Conservation (phyloP, 2,888 invertebrate species). For the Xestia rhomboidea region DNA sequence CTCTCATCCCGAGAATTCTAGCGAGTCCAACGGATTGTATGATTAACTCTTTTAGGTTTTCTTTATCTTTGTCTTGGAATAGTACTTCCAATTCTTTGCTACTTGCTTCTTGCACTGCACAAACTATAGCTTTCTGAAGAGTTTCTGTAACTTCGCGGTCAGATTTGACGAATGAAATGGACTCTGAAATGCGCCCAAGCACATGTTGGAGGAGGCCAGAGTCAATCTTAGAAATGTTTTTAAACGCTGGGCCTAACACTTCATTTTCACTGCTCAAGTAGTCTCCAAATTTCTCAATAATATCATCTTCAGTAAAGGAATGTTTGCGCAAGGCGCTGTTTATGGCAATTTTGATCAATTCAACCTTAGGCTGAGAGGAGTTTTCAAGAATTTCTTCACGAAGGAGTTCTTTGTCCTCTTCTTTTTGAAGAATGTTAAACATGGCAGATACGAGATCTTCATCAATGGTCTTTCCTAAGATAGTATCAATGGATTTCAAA, state of each 20-base stretch:
- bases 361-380: constrained; percentile 91
- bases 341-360: constrained; percentile 91
- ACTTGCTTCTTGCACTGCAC: constrained; percentile 92
- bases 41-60: constrained; percentile 87
- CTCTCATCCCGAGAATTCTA: constrained; percentile 92
- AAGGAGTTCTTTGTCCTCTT: constrained; percentile 87
- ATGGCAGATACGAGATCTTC: constrained; percentile 87
- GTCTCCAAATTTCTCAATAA: constrained; percentile 92
- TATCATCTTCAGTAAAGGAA: constrained; percentile 89
- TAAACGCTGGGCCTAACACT: constrained; percentile 92
- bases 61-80: constrained; percentile 86
- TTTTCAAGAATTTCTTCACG: constrained; percentile 89
- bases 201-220: constrained; percentile 91
- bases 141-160: constrained; percentile 92
- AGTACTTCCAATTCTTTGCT: constrained; percentile 90
- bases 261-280: constrained; percentile 92
- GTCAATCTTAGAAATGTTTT: constrained; percentile 92
- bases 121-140: constrained; percentile 92
- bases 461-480: constrained; percentile 87
- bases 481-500: constrained; percentile 88
- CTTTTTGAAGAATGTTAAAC: constrained; percentile 87
- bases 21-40: constrained; percentile 93
- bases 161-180: constrained; percentile 91
- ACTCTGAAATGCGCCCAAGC: constrained; percentile 91
- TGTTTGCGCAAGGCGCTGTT: constrained; percentile 84